Conservation (phyloP, 92 coral and sea anemone species). For the Diadumene lineata region DNA sequence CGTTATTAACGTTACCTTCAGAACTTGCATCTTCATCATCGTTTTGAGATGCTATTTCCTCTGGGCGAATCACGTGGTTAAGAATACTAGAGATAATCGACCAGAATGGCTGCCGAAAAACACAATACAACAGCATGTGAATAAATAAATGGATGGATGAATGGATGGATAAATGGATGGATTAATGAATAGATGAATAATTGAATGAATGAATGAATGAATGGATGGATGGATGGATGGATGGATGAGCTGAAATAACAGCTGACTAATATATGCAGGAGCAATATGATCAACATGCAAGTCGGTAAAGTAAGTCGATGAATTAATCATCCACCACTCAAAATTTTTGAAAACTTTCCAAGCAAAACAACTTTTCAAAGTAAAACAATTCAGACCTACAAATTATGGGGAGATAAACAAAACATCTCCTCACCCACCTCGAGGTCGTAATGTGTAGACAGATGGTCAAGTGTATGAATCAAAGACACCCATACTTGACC, state of each 20-base stretch:
- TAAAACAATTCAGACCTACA: too few relatives aligned
- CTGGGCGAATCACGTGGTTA: slow-evolving; percentile 63
- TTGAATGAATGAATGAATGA: background rate
- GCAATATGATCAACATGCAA: background rate
- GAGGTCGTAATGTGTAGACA: slow-evolving; percentile 50
- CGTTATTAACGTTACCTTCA: slow-evolving; percentile 5
- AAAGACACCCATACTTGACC: slow-evolving; percentile 77
- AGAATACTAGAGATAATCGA: slow-evolving; percentile 71
- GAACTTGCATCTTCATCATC: slow-evolving; percentile 4
- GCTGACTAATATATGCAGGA: background rate
- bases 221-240: too few relatives aligned
- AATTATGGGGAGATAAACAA: too few relatives aligned
- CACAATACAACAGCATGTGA: background rate
- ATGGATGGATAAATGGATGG: background rate
- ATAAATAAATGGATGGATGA: too few relatives aligned
- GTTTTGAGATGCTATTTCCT: slow-evolving; percentile 17
- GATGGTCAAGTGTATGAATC: slow-evolving; percentile 68
- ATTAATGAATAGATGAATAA: too few relatives aligned
- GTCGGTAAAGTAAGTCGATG: background rate
- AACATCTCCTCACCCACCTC: slow-evolving; percentile 60
- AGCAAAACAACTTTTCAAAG: too few relatives aligned
- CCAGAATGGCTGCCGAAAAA: slow-evolving; percentile 82
- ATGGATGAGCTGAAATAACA: background rate
- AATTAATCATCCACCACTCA: background rate
- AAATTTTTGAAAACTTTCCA: too few relatives aligned